A percentile compares a stretch with the other conserved stretches of the same genome.
These are phyloP conservation scores for Rhagonycha fulva DNA, from an alignment of 2,888 invertebrate species.

Conservation along the genomic window DNA sequence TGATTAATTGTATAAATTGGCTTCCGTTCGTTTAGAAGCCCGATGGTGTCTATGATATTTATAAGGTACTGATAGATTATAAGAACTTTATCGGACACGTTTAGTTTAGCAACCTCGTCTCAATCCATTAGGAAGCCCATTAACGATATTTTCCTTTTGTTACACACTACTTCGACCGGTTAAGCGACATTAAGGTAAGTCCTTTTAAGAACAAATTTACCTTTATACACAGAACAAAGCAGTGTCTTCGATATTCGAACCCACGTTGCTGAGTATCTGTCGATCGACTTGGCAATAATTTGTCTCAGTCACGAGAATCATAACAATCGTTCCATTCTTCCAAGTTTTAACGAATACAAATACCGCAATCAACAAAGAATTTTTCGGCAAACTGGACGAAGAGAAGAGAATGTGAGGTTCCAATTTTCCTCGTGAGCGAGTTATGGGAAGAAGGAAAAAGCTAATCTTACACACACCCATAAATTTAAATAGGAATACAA, in stretches of 20 bases:
- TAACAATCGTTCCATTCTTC: conserved; percentile 5
- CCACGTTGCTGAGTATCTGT: conserved; percentile 14
- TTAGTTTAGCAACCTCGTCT: conserved; percentile 24
- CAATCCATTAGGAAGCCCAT: conserved; percentile 30
- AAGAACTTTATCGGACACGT: conserved; percentile 32
- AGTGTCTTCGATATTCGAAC: conserved; percentile 10
- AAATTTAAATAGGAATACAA: background rate
- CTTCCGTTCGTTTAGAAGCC: conserved; percentile 29
- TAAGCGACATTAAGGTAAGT: conserved; percentile 2
- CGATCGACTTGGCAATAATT: conserved; percentile 25
- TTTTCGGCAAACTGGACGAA: background rate
- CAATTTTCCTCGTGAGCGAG: background rate
- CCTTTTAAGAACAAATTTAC: conserved; percentile 16
- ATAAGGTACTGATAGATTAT: conserved; percentile 27
- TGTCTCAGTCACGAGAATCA: conserved; percentile 27
- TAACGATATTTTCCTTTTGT: conserved; percentile 26
- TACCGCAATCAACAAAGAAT: background rate
- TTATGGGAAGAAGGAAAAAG: background rate
- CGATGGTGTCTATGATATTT: conserved; percentile 31
- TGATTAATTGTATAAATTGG: conserved; percentile 36
- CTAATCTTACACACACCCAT: background rate
- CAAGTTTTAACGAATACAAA: background rate
- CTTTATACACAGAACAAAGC: conserved; percentile 13
- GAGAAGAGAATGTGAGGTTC: background rate
- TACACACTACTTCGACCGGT: conserved; percentile 9